Evolutionary conservation across 2,113 vertebrate species (phyloP), one percentile per base, ranked within the genome.

Genomic region (Sylvietta virens): DNA sequence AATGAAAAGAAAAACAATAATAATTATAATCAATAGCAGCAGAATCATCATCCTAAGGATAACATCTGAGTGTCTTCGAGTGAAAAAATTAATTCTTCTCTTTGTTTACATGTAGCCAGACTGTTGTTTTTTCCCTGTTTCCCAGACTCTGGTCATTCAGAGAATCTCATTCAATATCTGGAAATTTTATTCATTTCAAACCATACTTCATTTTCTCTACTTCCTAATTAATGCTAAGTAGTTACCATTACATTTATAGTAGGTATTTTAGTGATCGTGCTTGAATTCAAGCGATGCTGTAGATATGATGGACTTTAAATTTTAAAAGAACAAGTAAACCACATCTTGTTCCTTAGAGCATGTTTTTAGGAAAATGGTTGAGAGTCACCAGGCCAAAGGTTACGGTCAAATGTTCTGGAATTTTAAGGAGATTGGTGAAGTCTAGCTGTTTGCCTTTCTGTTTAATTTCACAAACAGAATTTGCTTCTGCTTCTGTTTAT

Each of bases 301-400:
- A 53, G 82, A 39, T 37, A 31, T 22, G 23, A 86, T 66, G 8
- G 21, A 66, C 24, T 42, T 94, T 78, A 37, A 72, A 84, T 33
- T 35, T 66, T 58, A 65, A 56, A 22, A 50, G 15, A 65, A 42
- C 13, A 72, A 90, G 9, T 72, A 81, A 88, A 81, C 26, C 6
- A 37, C 21, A 47, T 86, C 24, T 86, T 71, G 27, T 86, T 95
- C 58, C 16, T 48, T 88, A 86, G 67, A 45, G 31, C 27, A 57
- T 87, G 8, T 33, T 33, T 95, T 81, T 44, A 60, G 94, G 67
- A 40, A 86, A 86, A 72, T 44, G 40, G 9, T 57, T 94, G 12
- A 65, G 67, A 91, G 77, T 84, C 39, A n/a, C 37, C 21, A 77
- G 88, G 73, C 72, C 93, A 94, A 93, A 96, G 77, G 40, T 90